phyloP scores from a whole-genome alignment of 2,888 invertebrate genomes.

The Cantharis rufa region DNA sequence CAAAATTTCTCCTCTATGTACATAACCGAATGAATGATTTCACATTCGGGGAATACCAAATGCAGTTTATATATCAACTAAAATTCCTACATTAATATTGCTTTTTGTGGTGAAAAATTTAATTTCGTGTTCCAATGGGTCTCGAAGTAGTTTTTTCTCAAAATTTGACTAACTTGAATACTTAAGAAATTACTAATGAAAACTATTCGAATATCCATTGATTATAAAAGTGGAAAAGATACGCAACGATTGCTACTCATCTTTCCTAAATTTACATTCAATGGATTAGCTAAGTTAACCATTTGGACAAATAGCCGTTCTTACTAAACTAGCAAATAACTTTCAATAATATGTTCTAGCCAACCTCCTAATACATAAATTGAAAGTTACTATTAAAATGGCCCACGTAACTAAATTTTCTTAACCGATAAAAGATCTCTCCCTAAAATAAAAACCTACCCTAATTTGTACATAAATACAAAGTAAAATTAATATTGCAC shows the following conservation, averaged over 20 bases:
- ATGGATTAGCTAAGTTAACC: slow-evolving; percentile 14
- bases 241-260: background rate
- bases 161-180: background rate
- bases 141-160: background rate
- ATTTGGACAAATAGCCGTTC: slow-evolving; percentile 41
- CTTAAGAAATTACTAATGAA: background rate
- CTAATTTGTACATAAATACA: background rate
- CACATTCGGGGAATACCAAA: slow-evolving; percentile 27
- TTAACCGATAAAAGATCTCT: background rate
- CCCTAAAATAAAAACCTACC: background rate
- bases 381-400: background rate
- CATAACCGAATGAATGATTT: background rate
- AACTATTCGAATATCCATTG: background rate
- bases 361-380: background rate
- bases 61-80: slow-evolving; percentile 20
- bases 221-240: background rate
- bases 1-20: slow-evolving; percentile 8
- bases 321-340: slow-evolving; percentile 1
- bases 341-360: background rate
- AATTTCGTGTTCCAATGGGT: background rate
- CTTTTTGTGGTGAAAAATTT: background rate
- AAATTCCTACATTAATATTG: background rate
- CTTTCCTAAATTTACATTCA: background rate
- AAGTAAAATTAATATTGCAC: slow-evolving; percentile 38
- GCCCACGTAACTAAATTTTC: background rate